Evolutionary conservation across 2,888 invertebrate genomes (phyloP).

Genomic region (Amblyjoppa fuscipennis): DNA sequence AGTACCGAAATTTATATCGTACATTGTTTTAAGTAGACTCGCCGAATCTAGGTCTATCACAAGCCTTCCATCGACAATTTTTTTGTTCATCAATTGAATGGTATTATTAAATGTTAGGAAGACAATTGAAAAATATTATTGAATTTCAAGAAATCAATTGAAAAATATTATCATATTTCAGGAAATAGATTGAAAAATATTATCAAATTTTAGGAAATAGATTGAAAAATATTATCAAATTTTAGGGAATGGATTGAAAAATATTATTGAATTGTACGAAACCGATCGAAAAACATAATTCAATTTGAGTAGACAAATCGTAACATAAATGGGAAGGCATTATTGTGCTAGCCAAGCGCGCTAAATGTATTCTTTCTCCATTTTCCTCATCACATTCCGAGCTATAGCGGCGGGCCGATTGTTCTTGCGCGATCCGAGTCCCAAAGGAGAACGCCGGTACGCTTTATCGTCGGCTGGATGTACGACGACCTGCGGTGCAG

Average conservation of each 20-base stretch:
- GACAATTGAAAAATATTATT: neutral
- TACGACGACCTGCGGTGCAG: neutral
- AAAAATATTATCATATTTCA: no score
- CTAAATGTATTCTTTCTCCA: conserved; percentile 37
- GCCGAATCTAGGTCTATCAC: no score
- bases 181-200: neutral
- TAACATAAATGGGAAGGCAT: neutral
- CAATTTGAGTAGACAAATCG: neutral
- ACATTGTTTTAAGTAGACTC: no score
- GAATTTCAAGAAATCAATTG: no score
- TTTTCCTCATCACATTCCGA: conserved; percentile 54
- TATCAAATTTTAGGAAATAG: neutral
- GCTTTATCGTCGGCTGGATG: conserved; percentile 47
- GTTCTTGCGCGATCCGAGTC: conserved; percentile 42
- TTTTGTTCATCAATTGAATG: no score
- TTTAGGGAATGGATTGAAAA: no score
- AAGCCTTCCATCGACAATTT: no score
- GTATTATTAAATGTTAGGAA: no score
- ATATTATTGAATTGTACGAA: neutral
- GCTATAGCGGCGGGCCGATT: conserved; percentile 37
- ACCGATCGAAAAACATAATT: neutral
- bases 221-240: neutral
- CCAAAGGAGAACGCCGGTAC: conserved; percentile 24
- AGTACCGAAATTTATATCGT: no score
- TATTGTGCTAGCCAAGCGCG: conserved; percentile 45